Percentiles rank a stretch among this genome's conserved stretches.
Evolutionary conservation across 2,113 vertebrate species (phyloP).

Genomic region (Psittacus erithacus): DNA sequence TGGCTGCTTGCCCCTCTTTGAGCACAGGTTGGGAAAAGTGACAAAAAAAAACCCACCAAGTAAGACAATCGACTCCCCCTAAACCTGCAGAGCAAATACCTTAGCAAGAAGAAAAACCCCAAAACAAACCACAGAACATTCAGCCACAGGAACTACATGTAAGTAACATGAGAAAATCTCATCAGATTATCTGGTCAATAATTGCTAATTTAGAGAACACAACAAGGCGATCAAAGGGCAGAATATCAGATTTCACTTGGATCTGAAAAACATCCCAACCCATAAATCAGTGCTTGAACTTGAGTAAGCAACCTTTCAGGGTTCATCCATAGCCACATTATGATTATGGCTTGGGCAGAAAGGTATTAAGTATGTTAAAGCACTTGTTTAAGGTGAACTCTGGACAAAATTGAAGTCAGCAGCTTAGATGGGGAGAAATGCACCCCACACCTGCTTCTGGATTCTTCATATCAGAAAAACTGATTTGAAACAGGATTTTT

Average conservation of each 20-base stretch:
- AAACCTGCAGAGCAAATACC: not conserved
- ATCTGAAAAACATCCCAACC: not conserved
- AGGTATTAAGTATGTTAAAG: not conserved
- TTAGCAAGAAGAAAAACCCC: not conserved
- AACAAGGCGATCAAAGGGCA: not conserved
- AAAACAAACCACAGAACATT: not conserved
- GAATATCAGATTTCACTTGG: not conserved
- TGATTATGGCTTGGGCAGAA: not conserved
- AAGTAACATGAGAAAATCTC: not conserved
- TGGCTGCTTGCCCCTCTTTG: not conserved
- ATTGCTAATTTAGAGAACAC: not conserved
- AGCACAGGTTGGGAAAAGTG: not conserved
- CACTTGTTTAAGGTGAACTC: not conserved
- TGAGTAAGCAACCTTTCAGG: not conserved
- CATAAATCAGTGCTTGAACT: not conserved
- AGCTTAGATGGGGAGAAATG: not conserved
- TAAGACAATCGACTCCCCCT: not conserved
- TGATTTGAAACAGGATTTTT: not conserved
- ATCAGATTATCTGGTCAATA: not conserved
- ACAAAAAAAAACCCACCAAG: not conserved
- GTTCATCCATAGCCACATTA: not conserved
- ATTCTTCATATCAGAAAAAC: not conserved
- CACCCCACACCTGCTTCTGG: not conserved
- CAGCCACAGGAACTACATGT: not conserved
- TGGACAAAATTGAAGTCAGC: not conserved